Percentiles rank a stretch among this genome's conserved stretches.
These are phyloP conservation scores for Lethrus apterus DNA, from an alignment of 1,140 invertebrate genomes.

Conservation along the genomic window DNA sequence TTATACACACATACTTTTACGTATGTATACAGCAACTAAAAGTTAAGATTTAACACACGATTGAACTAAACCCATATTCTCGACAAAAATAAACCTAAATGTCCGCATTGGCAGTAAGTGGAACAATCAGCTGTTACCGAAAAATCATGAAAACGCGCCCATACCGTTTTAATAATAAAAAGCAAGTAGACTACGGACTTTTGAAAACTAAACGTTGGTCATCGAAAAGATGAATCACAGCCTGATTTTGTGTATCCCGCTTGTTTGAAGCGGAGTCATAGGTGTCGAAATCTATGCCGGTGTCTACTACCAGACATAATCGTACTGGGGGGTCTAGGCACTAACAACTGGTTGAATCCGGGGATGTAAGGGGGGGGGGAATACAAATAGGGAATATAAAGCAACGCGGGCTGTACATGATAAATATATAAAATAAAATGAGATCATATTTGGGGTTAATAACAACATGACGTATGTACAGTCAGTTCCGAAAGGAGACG, in stretches of 20 bases:
- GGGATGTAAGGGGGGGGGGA: constrained; percentile 21
- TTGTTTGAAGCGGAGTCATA: constrained; percentile 16
- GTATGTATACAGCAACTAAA: too few species aligned
- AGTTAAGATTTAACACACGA: too few species aligned
- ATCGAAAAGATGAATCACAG: constrained; percentile 42
- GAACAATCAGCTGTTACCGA: constrained; percentile 22
- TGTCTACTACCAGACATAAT: constrained; percentile 25
- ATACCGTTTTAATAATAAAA: constrained; percentile 19
- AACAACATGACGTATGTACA: constrained; percentile 21
- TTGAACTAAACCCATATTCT: too few species aligned
- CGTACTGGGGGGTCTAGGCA: constrained; percentile 36
- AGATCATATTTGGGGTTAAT: constrained; percentile 38
- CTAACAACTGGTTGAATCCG: constrained; percentile 39
- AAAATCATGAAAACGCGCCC: constrained; percentile 22
- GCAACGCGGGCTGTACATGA: constrained; percentile 26
- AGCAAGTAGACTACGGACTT: constrained; percentile 32
- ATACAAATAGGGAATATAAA: constrained; percentile 24
- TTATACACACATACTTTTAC: too few species aligned
- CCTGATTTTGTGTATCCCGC: constrained; percentile 39
- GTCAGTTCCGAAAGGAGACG: constrained; percentile 5
- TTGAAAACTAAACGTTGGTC: constrained; percentile 41
- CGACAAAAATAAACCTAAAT: too few species aligned
- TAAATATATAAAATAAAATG: constrained; percentile 39
- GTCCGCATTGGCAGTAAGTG: constrained; percentile 24
- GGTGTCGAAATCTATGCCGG: constrained; percentile 28